Conservation (phyloP, 92 coral and sea anemone species). For the Galaxea fascicularis region DNA sequence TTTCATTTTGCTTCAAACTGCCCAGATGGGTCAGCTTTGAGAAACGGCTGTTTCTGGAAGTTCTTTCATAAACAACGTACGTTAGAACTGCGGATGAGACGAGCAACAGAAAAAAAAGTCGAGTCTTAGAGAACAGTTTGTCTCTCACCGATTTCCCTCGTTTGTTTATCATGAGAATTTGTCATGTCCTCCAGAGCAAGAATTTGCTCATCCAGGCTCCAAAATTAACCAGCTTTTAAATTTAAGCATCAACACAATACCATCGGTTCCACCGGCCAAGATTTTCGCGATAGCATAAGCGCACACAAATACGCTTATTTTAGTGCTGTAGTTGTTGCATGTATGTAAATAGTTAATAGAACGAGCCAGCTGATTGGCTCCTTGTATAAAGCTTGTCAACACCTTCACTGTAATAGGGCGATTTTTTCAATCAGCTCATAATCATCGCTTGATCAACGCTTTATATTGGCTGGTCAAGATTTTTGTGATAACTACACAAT, state of each 20-base stretch:
- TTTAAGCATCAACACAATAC: conserved; percentile 25
- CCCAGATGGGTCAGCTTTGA: background rate
- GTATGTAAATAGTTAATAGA: conserved; percentile 39
- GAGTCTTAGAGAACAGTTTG: conserved; percentile 26
- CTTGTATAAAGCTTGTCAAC: conserved; percentile 22
- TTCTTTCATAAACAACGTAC: conserved; percentile 32
- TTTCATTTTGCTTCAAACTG: background rate
- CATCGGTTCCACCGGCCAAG: background rate
- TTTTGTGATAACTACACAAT: conserved; percentile 2
- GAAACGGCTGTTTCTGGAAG: conserved; percentile 7
- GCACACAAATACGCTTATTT: conserved; percentile 1
- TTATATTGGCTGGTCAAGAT: conserved; percentile 4
- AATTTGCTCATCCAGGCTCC: conserved; percentile 12
- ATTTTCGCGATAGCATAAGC: background rate
- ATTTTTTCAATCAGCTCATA: background rate
- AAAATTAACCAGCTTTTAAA: background rate
- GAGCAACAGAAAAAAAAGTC: conserved; percentile 23
- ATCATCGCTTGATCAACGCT: conserved; percentile 10
- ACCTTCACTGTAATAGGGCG: conserved; percentile 27
- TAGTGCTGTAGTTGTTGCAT: background rate
- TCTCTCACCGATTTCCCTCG: conserved; percentile 36
- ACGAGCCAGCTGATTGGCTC: conserved; percentile 25
- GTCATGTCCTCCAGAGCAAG: conserved; percentile 23
- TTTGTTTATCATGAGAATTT: conserved; percentile 35
- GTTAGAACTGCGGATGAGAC: conserved; percentile 26